Conservation (phyloP, 1,140 invertebrate species). For the Myzus persicae region DNA sequence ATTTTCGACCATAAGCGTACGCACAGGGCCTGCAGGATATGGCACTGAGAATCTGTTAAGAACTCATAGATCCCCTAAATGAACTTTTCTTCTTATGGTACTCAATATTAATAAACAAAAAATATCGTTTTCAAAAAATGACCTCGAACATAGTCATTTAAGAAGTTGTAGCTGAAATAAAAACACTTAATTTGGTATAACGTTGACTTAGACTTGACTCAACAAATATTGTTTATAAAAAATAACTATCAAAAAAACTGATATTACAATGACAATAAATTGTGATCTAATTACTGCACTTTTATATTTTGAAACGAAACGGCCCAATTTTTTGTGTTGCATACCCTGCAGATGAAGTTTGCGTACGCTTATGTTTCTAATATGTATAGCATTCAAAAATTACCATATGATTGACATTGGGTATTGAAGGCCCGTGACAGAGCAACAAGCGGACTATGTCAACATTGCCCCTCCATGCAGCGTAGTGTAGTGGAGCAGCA, state of each 20-base stretch:
- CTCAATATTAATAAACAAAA: not conserved
- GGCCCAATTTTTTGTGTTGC: not conserved
- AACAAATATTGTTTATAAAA: not conserved
- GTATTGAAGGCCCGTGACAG: slow-evolving; percentile 76
- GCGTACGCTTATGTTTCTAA: not conserved
- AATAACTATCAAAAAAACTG: not conserved
- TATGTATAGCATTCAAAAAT: not conserved
- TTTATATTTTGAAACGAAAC: not conserved
- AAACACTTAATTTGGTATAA: not conserved
- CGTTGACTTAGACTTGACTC: not conserved
- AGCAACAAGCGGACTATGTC: slow-evolving; percentile 83
- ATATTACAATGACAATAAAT: not conserved
- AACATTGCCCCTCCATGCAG: slow-evolving; percentile 87
- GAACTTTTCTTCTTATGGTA: not conserved
- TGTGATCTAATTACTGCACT: not conserved
- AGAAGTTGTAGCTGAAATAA: not conserved
- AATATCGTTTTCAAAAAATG: not conserved
- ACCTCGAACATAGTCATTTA: not conserved
- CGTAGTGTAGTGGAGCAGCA: slow-evolving; percentile 86
- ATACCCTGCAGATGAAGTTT: not conserved
- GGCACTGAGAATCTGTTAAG: not conserved
- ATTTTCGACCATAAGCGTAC: not conserved
- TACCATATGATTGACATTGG: slow-evolving; percentile 75
- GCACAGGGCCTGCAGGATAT: not conserved
- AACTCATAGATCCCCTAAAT: not conserved